Percentiles rank a stretch among this genome's conserved stretches.
Conservation (phyloP, 2,888 invertebrate species). For the Drosophila suboccidentalis region DNA sequence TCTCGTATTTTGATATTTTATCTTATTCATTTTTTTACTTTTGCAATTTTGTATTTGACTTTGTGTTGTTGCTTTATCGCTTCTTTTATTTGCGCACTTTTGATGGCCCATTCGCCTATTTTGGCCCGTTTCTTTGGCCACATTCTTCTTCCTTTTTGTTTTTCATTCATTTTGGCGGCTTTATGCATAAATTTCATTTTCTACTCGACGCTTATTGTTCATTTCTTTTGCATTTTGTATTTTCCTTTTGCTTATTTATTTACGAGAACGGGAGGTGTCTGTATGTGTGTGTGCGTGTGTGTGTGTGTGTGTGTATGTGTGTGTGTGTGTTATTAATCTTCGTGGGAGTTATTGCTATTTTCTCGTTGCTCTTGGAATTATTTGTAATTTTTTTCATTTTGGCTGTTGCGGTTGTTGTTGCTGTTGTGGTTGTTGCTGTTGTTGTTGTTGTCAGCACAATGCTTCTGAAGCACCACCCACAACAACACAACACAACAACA, state of each 20-base stretch:
- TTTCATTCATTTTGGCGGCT: conserved; percentile 25
- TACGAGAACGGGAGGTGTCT: conserved; percentile 38
- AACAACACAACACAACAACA: neutral
- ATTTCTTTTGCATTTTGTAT: conserved; percentile 60
- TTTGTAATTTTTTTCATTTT: conserved; percentile 47
- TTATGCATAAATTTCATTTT: conserved; percentile 79
- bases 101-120: conserved; percentile 69
- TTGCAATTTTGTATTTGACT: conserved; percentile 24
- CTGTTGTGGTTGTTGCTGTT: conserved; percentile 34
- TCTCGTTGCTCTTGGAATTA: conserved; percentile 49
- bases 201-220: conserved; percentile 65
- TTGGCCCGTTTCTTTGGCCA: conserved; percentile 34
- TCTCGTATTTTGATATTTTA: neutral
- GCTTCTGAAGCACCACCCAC: conserved; percentile 3
- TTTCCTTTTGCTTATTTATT: conserved; percentile 62
- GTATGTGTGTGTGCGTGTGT: conserved; percentile 1
- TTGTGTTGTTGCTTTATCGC: conserved; percentile 44
- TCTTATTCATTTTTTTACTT: conserved; percentile 16
- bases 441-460: conserved; percentile 36
- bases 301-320: conserved; percentile 36
- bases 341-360: conserved; percentile 83
- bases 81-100: conserved; percentile 59
- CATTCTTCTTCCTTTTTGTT: conserved; percentile 8
- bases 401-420: conserved; percentile 20
- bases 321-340: conserved; percentile 81